Conservation (phyloP, 2,888 invertebrate genomes). For the Meghimatium bilineatum region DNA sequence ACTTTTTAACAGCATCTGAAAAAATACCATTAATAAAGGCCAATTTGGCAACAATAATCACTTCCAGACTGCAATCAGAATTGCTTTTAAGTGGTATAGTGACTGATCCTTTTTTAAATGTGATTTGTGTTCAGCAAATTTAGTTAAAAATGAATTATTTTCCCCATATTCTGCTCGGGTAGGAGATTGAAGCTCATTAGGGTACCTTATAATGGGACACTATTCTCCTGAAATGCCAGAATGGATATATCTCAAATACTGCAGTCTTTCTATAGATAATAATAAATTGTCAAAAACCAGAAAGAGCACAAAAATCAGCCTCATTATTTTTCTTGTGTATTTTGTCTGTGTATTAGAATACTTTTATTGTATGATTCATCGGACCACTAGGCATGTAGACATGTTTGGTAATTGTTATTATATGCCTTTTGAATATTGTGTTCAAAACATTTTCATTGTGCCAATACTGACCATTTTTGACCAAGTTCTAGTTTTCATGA, state of each 20-base stretch:
- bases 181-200: too few species aligned
- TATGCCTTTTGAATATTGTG: not conserved
- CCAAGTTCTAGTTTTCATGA: not conserved
- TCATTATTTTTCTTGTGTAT: not conserved
- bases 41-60: too few species aligned
- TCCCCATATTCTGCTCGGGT: too few species aligned
- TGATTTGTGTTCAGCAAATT: not conserved
- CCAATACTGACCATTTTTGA: conserved; percentile 1
- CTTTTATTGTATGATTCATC: not conserved
- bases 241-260: not conserved
- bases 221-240: too few species aligned
- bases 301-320: not conserved
- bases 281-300: not conserved
- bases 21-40: too few species aligned
- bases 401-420: not conserved
- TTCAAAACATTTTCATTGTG: not conserved
- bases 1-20: too few species aligned
- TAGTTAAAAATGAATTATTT: not conserved
- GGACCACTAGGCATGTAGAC: not conserved
- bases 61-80: too few species aligned
- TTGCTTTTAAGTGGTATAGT: too few species aligned
- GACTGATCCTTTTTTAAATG: not conserved
- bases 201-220: too few species aligned
- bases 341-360: not conserved
- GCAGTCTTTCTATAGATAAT: not conserved